Conservation (phyloP, 2,113 vertebrate genomes). For the Vidua chalybeata region DNA sequence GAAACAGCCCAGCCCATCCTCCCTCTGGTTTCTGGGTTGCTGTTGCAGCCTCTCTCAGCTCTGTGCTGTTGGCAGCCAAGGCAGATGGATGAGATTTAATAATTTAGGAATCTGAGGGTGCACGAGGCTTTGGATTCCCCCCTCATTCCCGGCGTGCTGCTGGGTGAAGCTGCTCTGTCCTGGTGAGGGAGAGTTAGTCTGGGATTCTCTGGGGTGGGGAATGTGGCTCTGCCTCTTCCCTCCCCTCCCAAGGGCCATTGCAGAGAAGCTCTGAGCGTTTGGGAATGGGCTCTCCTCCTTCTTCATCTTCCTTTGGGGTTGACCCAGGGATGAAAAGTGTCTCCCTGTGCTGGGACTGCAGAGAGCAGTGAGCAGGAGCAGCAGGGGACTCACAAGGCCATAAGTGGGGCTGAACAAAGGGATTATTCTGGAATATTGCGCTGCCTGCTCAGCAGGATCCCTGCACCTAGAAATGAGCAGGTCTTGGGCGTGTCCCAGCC, state of each 20-base stretch:
- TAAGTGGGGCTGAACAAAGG: not conserved
- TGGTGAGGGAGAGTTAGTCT: not conserved
- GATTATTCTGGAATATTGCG: not conserved
- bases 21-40: rapidly evolving
- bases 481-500: not conserved
- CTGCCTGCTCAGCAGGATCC: not conserved
- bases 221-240: not conserved
- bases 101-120: not conserved
- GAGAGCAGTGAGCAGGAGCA: not conserved
- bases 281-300: not conserved
- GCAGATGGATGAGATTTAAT: not conserved
- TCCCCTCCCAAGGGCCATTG: not conserved
- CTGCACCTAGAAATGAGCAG: not conserved
- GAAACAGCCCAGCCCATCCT: not conserved
- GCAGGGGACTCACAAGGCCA: not conserved
- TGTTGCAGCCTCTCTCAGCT: not conserved
- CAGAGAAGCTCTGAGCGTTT: not conserved
- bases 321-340: not conserved
- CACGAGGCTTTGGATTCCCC: not conserved
- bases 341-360: not conserved
- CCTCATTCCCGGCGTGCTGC: rapidly evolving
- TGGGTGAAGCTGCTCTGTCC: not conserved
- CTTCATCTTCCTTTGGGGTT: not conserved
- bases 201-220: not conserved
- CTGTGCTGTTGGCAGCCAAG: not conserved